These are phyloP conservation scores for Pangasianodon hypophthalmus DNA, from an alignment of 2,113 vertebrate species.

Conservation along the genomic window DNA sequence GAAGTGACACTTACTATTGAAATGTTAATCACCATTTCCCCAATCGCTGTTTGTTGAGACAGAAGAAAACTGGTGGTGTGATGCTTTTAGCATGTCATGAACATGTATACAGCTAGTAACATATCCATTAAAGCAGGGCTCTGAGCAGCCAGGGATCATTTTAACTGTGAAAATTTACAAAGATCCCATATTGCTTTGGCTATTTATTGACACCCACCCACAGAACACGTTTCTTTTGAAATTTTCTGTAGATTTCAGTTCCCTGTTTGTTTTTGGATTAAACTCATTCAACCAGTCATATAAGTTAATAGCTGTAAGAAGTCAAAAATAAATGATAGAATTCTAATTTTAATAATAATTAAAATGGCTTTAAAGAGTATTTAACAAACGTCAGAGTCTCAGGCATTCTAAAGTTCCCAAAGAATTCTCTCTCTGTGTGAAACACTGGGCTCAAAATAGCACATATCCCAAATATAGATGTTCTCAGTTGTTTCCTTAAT, in stretches of 20 bases:
- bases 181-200: background rate
- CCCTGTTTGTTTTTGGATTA: background rate
- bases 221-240: background rate
- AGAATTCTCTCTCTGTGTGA: background rate
- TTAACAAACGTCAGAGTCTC: slow-evolving; percentile 32
- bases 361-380: slow-evolving; percentile 28
- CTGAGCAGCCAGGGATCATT: background rate
- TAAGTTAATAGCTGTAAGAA: background rate
- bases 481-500: slow-evolving; percentile 26
- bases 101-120: slow-evolving; percentile 18
- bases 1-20: slow-evolving; percentile 39
- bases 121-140: background rate
- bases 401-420: background rate
- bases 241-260: background rate
- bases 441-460: slow-evolving; percentile 19
- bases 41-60: slow-evolving; percentile 1
- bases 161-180: background rate
- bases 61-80: background rate
- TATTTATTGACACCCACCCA: background rate
- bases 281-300: background rate
- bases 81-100: slow-evolving; percentile 39
- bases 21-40: slow-evolving; percentile 45
- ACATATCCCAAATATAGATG: slow-evolving; percentile 30
- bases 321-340: background rate
- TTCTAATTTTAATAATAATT: background rate